Evolutionary conservation across 2,888 invertebrate genomes (phyloP).

Genomic region (Aphrophora alni): DNA sequence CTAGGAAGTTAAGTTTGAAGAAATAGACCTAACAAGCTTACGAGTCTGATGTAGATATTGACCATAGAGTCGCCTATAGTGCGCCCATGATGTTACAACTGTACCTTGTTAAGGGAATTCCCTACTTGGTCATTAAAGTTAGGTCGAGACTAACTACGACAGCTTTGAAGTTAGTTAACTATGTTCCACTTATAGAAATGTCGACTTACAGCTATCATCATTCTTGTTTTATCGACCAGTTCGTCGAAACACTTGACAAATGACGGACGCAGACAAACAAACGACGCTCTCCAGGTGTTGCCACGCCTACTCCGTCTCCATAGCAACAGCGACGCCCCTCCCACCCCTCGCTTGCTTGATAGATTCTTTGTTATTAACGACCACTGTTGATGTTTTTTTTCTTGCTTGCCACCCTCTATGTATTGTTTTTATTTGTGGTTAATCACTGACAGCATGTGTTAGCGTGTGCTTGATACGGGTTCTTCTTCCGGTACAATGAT

Average conservation of each 20-base stretch:
- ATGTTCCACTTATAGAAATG: not conserved
- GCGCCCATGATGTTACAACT: too few species aligned
- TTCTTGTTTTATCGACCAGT: not conserved
- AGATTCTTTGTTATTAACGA: slow-evolving; percentile 37
- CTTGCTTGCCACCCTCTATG: slow-evolving; percentile 28
- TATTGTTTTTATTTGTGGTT: slow-evolving; percentile 34
- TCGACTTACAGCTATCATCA: not conserved
- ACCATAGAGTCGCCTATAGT: too few species aligned
- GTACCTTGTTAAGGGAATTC: too few species aligned
- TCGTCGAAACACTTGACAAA: slow-evolving; percentile 9
- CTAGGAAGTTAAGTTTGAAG: too few species aligned
- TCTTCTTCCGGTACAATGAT: not conserved
- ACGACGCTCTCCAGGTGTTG: slow-evolving; percentile 23
- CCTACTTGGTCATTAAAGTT: too few species aligned
- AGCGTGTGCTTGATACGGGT: slow-evolving; percentile 21
- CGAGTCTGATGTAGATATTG: too few species aligned
- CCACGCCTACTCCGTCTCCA: slow-evolving; percentile 20
- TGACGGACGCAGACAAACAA: slow-evolving; percentile 2
- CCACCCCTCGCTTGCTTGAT: slow-evolving; percentile 15
- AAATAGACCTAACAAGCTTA: too few species aligned
- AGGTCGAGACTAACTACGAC: too few species aligned
- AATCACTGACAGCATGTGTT: slow-evolving; percentile 17
- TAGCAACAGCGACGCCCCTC: slow-evolving; percentile 33
- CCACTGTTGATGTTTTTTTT: slow-evolving; percentile 25
- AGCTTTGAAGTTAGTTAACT: not conserved